These are phyloP conservation scores for Nephrotoma guestfalica DNA, from an alignment of 2,888 invertebrate genomes.

Conservation along the genomic window DNA sequence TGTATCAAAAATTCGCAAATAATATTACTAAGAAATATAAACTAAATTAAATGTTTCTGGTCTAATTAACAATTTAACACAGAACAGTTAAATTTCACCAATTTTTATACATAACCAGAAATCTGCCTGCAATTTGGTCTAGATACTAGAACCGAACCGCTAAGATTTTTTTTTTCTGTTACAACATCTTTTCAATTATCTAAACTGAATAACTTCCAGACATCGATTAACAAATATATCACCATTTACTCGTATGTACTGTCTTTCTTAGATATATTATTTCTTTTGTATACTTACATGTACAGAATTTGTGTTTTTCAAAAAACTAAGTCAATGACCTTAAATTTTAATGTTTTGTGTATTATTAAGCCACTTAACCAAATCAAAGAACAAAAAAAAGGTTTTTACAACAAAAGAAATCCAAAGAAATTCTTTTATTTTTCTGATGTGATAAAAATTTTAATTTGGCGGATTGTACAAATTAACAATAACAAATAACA, in stretches of 20 bases:
- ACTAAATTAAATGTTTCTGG: no score
- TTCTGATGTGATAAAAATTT: not conserved
- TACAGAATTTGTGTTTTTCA: not conserved
- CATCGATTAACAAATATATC: not conserved
- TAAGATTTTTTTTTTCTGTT: no score
- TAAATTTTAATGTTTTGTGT: not conserved
- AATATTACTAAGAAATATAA: no score
- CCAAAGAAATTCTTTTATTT: not conserved
- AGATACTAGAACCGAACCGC: no score
- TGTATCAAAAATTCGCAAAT: not conserved
- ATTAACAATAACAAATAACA: not conserved
- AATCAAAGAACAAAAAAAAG: not conserved
- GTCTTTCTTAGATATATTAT: not conserved
- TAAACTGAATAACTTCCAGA: not conserved
- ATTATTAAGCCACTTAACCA: not conserved
- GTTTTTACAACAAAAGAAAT: not conserved
- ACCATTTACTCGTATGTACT: not conserved
- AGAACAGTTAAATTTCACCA: no score
- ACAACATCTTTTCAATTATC: not conserved
- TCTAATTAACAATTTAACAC: no score
- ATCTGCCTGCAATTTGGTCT: no score
- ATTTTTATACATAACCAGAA: no score
- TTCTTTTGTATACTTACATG: not conserved
- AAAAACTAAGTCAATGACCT: not conserved
- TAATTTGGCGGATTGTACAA: not conserved